Evolutionary conservation across 2,888 invertebrate genomes (phyloP), one percentile per base, ranked within the genome.

Genomic region (Hypselothyrea guttata): DNA sequence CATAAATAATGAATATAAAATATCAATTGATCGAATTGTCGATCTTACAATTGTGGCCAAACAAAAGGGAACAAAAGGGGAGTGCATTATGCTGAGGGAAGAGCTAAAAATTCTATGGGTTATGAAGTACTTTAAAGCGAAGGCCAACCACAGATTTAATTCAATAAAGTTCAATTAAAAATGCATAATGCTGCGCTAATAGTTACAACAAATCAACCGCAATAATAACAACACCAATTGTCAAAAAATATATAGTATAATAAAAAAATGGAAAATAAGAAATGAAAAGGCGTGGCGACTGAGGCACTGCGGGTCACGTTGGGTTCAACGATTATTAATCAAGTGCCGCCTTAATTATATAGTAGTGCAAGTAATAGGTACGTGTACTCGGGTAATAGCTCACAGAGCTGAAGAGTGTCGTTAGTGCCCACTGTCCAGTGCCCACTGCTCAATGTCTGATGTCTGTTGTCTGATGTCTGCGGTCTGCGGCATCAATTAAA

Each of bases 251-350:
- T 4, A 28, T 48, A 13, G 28, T 18, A 40, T 41, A 7, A 33
- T n/a, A n/a, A n/a, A n/a, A 22, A 22, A 22, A 30, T 44, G 35
- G n/a, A 18, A 16, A 49, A 34, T 16, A 16, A 4, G 12, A 44
- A 53, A 68, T 65, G 65, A 48, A 71, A 45, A 49, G 73, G 70
- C 73, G 73, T 71, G 64, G 59, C 22, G 33, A n/a, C n/a, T n/a
- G 7, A 15, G 37, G 5, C 46, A 22, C 3, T 77, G 75, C 61
- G 81, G 75, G 81, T 75, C 82, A 67, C 35, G 13, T 16, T 34
- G 55, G 60, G 86, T 84, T 86, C 86, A 86, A 84, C 65, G 71
- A 79, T 77, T 75, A 78, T 84, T 87, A 84, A 87, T 84, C 77
- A 84, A 84, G 65, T 62, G 71, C 70, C 69, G 56, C 69, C 61